Evolutionary conservation across 2,888 invertebrate species (phyloP).

Genomic region (Mactromeris polynyma): DNA sequence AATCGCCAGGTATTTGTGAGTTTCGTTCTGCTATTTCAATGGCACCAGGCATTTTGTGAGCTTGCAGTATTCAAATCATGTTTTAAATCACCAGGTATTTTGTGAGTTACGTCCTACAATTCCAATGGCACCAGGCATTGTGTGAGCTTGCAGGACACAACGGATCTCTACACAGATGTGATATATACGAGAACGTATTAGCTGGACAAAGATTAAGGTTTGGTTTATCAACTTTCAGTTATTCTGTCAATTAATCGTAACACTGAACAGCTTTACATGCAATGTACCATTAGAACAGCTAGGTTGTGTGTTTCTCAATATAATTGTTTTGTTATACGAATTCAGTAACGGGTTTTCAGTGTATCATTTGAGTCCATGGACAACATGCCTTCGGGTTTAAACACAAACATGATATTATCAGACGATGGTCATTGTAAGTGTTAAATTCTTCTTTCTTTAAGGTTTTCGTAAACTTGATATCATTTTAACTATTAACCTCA

Average conservation of each 20-base stretch:
- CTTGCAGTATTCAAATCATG: conserved; percentile 89
- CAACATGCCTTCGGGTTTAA: too few relatives aligned
- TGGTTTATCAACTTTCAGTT: conserved; percentile 77
- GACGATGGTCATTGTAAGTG: too few relatives aligned
- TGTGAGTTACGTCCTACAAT: conserved; percentile 96
- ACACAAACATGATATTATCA: too few relatives aligned
- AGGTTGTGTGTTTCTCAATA: too few relatives aligned
- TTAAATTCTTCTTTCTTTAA: too few relatives aligned
- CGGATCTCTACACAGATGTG: conserved; percentile 95
- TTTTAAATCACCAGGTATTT: conserved; percentile 92
- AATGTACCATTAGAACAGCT: too few relatives aligned
- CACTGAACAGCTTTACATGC: too few relatives aligned
- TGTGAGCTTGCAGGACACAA: conserved; percentile 93
- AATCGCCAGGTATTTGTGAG: conserved; percentile 91
- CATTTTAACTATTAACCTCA: too few relatives aligned
- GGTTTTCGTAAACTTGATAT: too few relatives aligned
- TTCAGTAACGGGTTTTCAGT: too few relatives aligned
- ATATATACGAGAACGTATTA: conserved; percentile 94
- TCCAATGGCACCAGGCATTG: conserved; percentile 95
- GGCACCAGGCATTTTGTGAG: conserved; percentile 94
- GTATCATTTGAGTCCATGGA: too few relatives aligned
- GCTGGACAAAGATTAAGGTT: conserved; percentile 95
- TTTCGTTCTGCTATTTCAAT: conserved; percentile 97
- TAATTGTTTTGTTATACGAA: too few relatives aligned
- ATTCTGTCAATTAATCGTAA: background rate